Base-by-base conservation (phyloP, 2,113 vertebrate species). In the Limnothrissa miodon region DNA sequence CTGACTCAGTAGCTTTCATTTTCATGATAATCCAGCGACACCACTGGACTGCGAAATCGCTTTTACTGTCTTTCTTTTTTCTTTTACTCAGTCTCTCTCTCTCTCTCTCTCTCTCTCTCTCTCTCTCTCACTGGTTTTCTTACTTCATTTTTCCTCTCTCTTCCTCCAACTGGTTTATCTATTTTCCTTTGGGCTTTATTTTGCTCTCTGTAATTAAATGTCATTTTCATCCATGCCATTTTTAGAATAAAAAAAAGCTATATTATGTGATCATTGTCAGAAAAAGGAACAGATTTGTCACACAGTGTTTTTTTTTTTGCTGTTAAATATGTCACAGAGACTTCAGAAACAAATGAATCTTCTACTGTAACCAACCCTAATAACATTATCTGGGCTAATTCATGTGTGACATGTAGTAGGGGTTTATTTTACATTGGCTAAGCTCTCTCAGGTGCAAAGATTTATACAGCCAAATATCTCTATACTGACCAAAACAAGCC, bases 191-290 rank as follows among this genome's bases (percentile, higher is more conserved):
- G 91, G 92, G 93, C 93, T 93, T 92, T 93, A 92, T 95, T 94
- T 94, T 90, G 87, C 90, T 90, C 90, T 91, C 90, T 93, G 89
- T 94, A 94, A 95, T 95, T 94, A 94, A 94, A 95, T 93, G 91
- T 90, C 91, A 92, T 92, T 93, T 93, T 93, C 83, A 88, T 83
- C 85, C 83, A 84, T 87, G 59, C 11, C 45, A 7, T 88, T 89
- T 91, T 87, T 45, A 82, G 36, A 48, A 83, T 51, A 33, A 42
- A 78, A 36, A 25, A 84, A 90, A 89, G 89, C 78, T 90, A 87
- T 86, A 83, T 86, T 83, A 80, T 80, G 46, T 85, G 84, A 92
- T 90, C 84, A 39, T 91, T 92, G 88, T 91, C 85, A 89, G 66
- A 82, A 88, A 89, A 90, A 83, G 81, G 83, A 88, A 86, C 78